These are phyloP conservation scores for Spodoptera littoralis DNA, from an alignment of 2,888 invertebrate genomes.

Conservation along the genomic window DNA sequence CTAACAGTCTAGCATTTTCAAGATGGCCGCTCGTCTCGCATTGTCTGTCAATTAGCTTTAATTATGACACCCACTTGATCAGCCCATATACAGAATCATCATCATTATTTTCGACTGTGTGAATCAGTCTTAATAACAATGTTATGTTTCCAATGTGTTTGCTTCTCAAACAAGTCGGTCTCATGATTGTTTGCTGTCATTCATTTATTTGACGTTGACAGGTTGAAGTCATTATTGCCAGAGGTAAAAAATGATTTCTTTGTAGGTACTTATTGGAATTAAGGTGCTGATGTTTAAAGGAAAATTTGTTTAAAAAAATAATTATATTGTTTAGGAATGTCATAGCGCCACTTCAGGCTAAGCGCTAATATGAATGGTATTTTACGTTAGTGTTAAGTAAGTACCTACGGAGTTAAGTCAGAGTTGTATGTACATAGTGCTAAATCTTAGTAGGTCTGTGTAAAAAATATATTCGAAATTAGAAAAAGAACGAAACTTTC, in stretches of 20 bases:
- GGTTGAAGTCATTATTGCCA: no score
- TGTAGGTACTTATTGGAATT: no score
- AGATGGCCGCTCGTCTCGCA: slow-evolving; percentile 7
- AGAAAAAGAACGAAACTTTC: neutral
- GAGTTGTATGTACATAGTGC: no score
- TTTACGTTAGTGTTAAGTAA: no score
- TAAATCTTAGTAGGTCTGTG: no score
- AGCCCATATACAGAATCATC: slow-evolving; percentile 36
- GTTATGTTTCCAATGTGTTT: slow-evolving; percentile 9
- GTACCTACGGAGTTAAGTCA: no score
- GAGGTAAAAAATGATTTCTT: no score
- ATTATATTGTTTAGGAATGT: no score
- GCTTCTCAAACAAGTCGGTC: neutral
- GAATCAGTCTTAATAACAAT: slow-evolving; percentile 41
- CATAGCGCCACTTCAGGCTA: no score
- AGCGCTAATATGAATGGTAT: no score
- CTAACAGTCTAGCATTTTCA: slow-evolving; percentile 23
- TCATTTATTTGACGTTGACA: neutral
- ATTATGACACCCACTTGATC: slow-evolving; percentile 48
- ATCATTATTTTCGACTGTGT: slow-evolving; percentile 44
- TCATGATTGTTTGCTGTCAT: neutral
- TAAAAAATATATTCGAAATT: neutral
- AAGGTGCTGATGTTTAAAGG: no score
- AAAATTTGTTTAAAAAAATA: no score
- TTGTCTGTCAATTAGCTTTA: slow-evolving; percentile 36